Conservation (phyloP, 2,888 invertebrate species). For the Anoplius nigerrimus region DNA sequence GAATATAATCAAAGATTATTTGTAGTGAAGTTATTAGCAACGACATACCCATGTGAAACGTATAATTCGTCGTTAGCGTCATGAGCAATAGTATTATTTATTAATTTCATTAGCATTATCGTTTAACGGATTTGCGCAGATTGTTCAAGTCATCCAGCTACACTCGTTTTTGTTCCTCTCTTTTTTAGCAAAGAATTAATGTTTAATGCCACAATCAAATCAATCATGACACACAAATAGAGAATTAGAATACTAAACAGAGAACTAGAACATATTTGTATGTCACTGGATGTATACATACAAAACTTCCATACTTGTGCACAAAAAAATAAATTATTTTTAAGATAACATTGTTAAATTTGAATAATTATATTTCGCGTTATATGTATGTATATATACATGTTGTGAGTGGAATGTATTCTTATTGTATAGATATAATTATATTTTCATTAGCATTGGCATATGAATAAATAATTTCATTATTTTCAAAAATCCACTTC, state of each 20-base stretch:
- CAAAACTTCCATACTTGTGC: neutral
- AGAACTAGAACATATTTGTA: too few species aligned
- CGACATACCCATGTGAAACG: constrained; percentile 4
- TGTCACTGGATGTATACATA: neutral
- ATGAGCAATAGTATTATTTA: constrained; percentile 24
- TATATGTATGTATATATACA: constrained; percentile 42
- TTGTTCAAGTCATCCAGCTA: neutral
- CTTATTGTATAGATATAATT: constrained; percentile 43
- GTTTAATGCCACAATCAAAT: neutral
- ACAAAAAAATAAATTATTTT: constrained; percentile 23
- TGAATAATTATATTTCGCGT: constrained; percentile 46
- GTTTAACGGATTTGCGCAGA: neutral
- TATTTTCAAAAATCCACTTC: constrained; percentile 30
- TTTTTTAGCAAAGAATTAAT: neutral
- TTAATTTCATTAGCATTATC: constrained; percentile 13
- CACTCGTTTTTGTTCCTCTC: too few species aligned
- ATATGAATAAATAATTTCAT: constrained; percentile 46
- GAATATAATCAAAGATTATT: constrained; percentile 4
- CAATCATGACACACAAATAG: neutral
- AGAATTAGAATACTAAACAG: neutral
- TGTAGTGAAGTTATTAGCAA: constrained; percentile 1
- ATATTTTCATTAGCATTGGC: constrained; percentile 51
- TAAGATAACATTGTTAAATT: constrained; percentile 41
- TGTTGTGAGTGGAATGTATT: constrained; percentile 39
- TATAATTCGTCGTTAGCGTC: constrained; percentile 1